A percentile compares a stretch with the other conserved stretches of the same genome.
Conservation (phyloP, 1,140 invertebrate species). For the Bilobella aurantiaca region DNA sequence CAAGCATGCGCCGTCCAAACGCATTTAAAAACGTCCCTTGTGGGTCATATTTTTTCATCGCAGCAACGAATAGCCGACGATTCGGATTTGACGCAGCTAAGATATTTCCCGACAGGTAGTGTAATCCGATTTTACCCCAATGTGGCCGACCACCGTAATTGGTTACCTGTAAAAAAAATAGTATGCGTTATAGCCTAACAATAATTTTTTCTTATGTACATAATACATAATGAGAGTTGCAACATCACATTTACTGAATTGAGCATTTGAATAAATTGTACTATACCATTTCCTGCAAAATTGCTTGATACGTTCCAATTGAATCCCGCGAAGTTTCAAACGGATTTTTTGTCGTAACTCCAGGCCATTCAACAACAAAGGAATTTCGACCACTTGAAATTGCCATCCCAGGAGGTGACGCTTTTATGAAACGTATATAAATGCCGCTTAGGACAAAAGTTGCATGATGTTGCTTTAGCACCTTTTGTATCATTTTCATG, state of each 20-base stretch:
- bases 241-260: no score
- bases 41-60: constrained; percentile 19
- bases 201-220: no score
- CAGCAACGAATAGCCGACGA: neutral
- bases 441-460: constrained; percentile 19
- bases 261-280: neutral
- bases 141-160: constrained; percentile 14
- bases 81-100: neutral
- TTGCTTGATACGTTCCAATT: constrained; percentile 18
- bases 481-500: constrained; percentile 11
- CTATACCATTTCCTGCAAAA: constrained; percentile 19
- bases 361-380: constrained; percentile 14
- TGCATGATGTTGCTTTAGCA: constrained; percentile 8
- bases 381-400: constrained; percentile 16
- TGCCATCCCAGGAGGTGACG: constrained; percentile 15
- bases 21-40: constrained; percentile 22
- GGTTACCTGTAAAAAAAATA: neutral
- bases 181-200: no score
- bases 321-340: constrained; percentile 2
- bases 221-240: no score
- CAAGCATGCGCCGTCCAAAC: constrained; percentile 20
- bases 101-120: constrained; percentile 7
- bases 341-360: constrained; percentile 17
- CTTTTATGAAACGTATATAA: constrained; percentile 18
- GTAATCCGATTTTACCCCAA: constrained; percentile 18